A percentile compares a stretch with the other conserved stretches of the same genome.
phyloP scores from a whole-genome alignment of 2,797 vertebrate species.

The Buceros bicornis region DNA sequence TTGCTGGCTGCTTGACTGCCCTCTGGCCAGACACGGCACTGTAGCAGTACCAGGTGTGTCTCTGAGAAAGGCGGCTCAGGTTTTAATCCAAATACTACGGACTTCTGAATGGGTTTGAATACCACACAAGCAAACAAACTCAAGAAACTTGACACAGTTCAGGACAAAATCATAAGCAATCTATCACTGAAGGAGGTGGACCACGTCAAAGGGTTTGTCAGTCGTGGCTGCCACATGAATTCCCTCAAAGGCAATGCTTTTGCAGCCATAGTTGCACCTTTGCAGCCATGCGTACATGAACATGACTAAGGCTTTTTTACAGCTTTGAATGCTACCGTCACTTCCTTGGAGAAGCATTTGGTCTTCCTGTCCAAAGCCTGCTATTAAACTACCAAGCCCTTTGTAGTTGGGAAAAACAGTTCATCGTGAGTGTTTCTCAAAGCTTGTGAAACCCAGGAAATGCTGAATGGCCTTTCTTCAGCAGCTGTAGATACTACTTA shows the following conservation, averaged over 20 bases:
- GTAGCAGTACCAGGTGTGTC: background rate
- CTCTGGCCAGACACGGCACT: background rate
- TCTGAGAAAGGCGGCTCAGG: background rate
- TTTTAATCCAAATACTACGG: background rate
- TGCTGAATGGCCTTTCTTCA: background rate
- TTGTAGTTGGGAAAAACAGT: background rate
- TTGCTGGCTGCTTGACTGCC: background rate
- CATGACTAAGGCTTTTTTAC: background rate
- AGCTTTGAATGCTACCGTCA: background rate
- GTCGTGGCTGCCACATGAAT: background rate
- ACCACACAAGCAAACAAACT: background rate
- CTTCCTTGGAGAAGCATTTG: background rate
- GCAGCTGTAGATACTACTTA: background rate
- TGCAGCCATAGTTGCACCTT: background rate
- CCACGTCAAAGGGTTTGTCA: background rate
- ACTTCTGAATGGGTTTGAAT: background rate
- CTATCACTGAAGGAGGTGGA: background rate
- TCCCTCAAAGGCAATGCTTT: background rate
- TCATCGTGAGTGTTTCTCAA: background rate
- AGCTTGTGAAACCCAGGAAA: background rate
- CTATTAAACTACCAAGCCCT: background rate
- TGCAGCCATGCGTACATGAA: rapidly evolving
- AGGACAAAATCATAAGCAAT: background rate
- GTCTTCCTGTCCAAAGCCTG: background rate
- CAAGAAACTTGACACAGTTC: background rate